Evolutionary conservation across 2,113 vertebrate species (phyloP).

Genomic region (Petrocephalus microphthalmus): DNA sequence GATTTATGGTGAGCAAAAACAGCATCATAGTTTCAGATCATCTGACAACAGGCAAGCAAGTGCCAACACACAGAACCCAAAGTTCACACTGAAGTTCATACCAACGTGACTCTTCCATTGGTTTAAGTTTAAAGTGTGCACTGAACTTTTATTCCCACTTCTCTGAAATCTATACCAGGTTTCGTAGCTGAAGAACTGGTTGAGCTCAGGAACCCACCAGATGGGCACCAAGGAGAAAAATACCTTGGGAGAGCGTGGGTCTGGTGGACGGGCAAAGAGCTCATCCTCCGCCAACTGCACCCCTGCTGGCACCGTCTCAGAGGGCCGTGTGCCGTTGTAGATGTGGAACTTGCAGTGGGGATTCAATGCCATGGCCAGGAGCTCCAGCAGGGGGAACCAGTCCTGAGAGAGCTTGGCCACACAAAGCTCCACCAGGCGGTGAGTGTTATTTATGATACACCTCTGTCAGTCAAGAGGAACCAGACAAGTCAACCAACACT

Average conservation of each 20-base stretch:
- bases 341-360: conserved; percentile 99
- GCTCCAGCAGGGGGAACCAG: conserved; percentile 98
- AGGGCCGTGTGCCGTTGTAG: conserved; percentile 97
- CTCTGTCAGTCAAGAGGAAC: conserved; percentile 60
- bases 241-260: conserved; percentile 96
- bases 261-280: conserved; percentile 91
- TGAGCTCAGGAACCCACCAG: background rate
- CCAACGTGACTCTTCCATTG: background rate
- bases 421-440: conserved; percentile 94
- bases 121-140: background rate
- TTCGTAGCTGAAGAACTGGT: background rate
- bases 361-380: conserved; percentile 98
- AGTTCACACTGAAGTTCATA: background rate
- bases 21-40: background rate
- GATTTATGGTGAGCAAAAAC: background rate
- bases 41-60: background rate
- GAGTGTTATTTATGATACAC: conserved; percentile 99
- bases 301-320: conserved; percentile 91
- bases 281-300: conserved; percentile 94
- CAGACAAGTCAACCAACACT: background rate
- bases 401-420: conserved; percentile 99
- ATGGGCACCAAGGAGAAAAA: background rate
- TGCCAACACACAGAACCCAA: background rate
- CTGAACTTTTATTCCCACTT: background rate
- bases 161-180: background rate